Evolutionary conservation across 2,113 vertebrate species (phyloP).

Genomic region (Pterocles burchelli): DNA sequence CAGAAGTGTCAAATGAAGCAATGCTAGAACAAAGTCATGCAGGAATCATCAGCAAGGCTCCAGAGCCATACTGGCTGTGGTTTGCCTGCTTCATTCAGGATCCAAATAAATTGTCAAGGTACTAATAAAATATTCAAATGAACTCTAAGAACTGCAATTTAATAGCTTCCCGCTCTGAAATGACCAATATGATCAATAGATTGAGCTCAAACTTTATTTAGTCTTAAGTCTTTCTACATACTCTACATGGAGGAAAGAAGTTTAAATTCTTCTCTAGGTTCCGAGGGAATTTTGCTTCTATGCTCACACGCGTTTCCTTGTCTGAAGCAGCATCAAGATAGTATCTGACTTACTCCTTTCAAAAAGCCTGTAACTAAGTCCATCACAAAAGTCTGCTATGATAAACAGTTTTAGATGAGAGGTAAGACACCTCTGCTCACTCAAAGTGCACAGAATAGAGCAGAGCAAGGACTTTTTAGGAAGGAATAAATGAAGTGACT

Average conservation of each 20-base stretch:
- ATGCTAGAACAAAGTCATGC: not conserved
- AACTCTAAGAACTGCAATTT: not conserved
- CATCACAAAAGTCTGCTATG: not conserved
- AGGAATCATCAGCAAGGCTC: not conserved
- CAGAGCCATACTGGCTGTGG: not conserved
- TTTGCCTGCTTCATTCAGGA: not conserved
- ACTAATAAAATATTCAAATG: slow-evolving; percentile 11
- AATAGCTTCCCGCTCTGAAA: not conserved
- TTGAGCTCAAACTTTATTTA: not conserved
- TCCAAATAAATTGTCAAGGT: not conserved
- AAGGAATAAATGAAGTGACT: not conserved
- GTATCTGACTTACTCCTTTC: not conserved
- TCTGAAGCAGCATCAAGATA: not conserved
- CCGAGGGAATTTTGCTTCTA: not conserved
- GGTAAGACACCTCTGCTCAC: not conserved
- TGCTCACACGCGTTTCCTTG: not conserved
- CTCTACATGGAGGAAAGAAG: not conserved
- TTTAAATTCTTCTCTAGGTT: not conserved
- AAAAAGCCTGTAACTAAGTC: not conserved
- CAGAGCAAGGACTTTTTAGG: not conserved
- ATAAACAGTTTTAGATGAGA: not conserved
- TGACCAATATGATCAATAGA: not conserved
- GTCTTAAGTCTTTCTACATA: not conserved
- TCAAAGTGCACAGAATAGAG: not conserved
- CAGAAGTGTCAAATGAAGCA: not conserved